phyloP scores from a whole-genome alignment of 2,888 invertebrate genomes.

The Eristalis intricaria region DNA sequence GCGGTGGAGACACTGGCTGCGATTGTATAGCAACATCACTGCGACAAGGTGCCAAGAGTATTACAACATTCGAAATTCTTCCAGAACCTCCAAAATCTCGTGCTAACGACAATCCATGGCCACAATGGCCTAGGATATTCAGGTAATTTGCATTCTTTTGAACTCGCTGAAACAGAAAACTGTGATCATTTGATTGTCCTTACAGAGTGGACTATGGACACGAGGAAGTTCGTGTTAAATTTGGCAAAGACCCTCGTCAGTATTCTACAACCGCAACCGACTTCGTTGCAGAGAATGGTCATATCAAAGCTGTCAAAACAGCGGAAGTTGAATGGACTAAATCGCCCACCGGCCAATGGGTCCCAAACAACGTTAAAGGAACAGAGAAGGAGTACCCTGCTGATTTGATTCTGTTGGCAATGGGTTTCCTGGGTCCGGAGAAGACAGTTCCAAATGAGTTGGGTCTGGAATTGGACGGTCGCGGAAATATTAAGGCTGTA shows the following conservation, averaged over 20 bases:
- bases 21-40: slow-evolving; percentile 99
- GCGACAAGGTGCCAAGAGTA: slow-evolving; percentile 92
- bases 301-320: slow-evolving; percentile 94
- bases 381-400: slow-evolving; percentile 91
- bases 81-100: slow-evolving; percentile 93
- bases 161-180: not conserved
- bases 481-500: slow-evolving; percentile 95
- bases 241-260: slow-evolving; percentile 95
- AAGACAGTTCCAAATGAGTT: slow-evolving; percentile 91
- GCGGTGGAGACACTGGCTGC: slow-evolving; percentile 94
- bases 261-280: slow-evolving; percentile 97
- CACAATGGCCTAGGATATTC: slow-evolving; percentile 98
- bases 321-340: slow-evolving; percentile 97
- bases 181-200: not conserved
- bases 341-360: slow-evolving; percentile 95
- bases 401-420: slow-evolving; percentile 96
- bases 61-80: slow-evolving; percentile 98
- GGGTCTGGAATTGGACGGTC: slow-evolving; percentile 91
- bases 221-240: slow-evolving; percentile 96
- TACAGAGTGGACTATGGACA: slow-evolving; percentile 97
- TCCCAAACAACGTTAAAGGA: slow-evolving; percentile 92
- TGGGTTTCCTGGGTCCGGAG: slow-evolving; percentile 99
- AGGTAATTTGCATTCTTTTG: slow-evolving; percentile 82
- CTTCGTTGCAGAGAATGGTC: slow-evolving; percentile 94
- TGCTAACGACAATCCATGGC: slow-evolving; percentile 97